Base-by-base conservation (phyloP, 1,140 invertebrate genomes). In the Leucophenga varia region DNA sequence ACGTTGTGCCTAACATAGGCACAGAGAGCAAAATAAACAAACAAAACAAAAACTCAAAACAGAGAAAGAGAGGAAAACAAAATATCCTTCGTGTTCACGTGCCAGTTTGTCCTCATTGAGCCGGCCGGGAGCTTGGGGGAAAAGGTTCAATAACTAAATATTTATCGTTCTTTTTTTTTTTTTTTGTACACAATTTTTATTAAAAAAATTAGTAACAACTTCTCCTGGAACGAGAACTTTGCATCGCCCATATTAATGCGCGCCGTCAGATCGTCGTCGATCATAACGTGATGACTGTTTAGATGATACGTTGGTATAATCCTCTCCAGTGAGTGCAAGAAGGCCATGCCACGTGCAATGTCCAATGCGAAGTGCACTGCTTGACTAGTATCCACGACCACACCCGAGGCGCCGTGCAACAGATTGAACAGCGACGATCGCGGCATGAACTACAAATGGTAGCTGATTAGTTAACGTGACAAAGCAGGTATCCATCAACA, bases 211-310 rank as follows among this genome's bases (percentile, higher is more conserved):
- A 69, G 60, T 69, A 68, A 69, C 64, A 68, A 68, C 65, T 87
- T 86, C 72, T 92, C 89, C 84, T 98, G 95, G 79, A 99, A 99
- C 12, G 94, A 95, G 79, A 99, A 99, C 77, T 97, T 96, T 13
- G 93, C 91, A 78, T 98, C 97, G n/a, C 93, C 95, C 96, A 99
- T 98, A 74, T 95, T 98, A 37, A 99, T 91, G 60, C 94, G 84
- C 1, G 96, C 96, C 13, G 92, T 97, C 47, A 98, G 78, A 76
- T 99, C 95, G 69, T 98, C 95, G 71, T 98, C 94, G 72, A 97
- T 94, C 88, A 99, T 95, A 42, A 99, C 86, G 76, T 99, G 96
- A 78, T 91, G 92, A 72, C 92, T 96, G 74, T 91, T 97, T 10
- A 99, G 81, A 67, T 92, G 85, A 75, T 93, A 94, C 47, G 91